Evolutionary conservation across 23 tunicate genomes (phyloP), one percentile per base, ranked within the genome.

Genomic region (Oikopleura albicans): DNA sequence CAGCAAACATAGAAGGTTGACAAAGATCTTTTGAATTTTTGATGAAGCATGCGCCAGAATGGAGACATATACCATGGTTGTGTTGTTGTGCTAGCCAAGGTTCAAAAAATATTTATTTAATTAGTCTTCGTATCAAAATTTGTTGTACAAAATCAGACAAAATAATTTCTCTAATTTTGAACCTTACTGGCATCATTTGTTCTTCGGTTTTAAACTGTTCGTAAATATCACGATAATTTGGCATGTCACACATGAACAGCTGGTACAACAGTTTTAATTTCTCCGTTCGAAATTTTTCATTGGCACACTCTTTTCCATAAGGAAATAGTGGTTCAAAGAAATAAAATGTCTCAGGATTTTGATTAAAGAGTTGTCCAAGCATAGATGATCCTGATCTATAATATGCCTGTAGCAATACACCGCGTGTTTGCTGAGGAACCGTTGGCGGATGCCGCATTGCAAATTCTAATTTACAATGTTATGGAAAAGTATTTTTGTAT

Each of bases 381-480:
- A 49, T 8, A 49, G 16, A 8, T 49, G 59, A 49, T 16, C 59
- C 59, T 8, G 59, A 49, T 8, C 59, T 8, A 16, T 49, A 49
- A 16, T 49, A 49, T 16, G 59, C 16, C 38, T 85, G 39, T 0
- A 88, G 83, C 1, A 88, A 40, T 0, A 85, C 75, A 27, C 87
- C 90, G 83, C 29, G 27, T 28, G 34, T 36, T 59, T 59, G 86
- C 35, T n/a, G n/a, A n/a, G n/a, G n/a, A n/a, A n/a, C n/a, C n/a
- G n/a, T n/a, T n/a, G n/a, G n/a, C n/a, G n/a, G n/a, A n/a, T n/a
- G n/a, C n/a, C n/a, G n/a, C n/a, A n/a, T n/a, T n/a, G n/a, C n/a
- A n/a, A n/a, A n/a, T n/a, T n/a, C n/a, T n/a, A n/a, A n/a, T n/a
- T n/a, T n/a, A n/a, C n/a, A n/a, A n/a, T n/a, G n/a, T n/a, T n/a